Base-by-base conservation (phyloP, 2,888 invertebrate genomes). In the Habroteleia sp. region DNA sequence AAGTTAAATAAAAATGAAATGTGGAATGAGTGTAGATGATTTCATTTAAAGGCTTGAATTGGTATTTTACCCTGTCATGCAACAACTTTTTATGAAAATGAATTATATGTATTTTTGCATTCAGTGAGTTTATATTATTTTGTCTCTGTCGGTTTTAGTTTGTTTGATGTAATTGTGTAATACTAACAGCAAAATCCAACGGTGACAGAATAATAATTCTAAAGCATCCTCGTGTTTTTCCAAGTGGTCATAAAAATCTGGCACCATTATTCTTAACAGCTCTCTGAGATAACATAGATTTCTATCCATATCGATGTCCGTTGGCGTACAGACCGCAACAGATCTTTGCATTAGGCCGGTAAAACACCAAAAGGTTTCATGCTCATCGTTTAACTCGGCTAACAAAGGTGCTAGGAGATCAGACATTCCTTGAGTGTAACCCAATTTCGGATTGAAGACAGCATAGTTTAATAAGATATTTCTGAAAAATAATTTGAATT, bases 291-390 rank as follows among this genome's bases (percentile, higher is more conserved):
- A 97, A 82, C 93, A 93, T 83, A 98, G 90, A 84, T 97, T 97
- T 82, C 94, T 93, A 85, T 98, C 98, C 94, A 98, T 97, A 85
- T 97, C 97, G 83, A 94, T 93, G 87, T 97, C 97, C 1, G 96
- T 97, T 0, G 98, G 97, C 0, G 97, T 96, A 81, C 96, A 97
- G 0, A 98, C 96, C 84, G 98, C 98, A 79, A 97, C 95, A 0
- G 97, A 96, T 80, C 95, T 92, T 84, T 98, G 95, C 97, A 99
- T 97, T 66, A 98, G 91, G 0, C 97, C 97, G 16, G 96, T 97
- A 88, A 99, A 99, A 85, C 98, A 97, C 98, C 98, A 98, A 87
- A 98, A 99, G 0, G 98, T 94, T 85, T 98, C 97, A 1, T 97
- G 95, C 89, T 99, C 98, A 84, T 97, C 96, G 85, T 96, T 95